These are phyloP conservation scores for Onychomys torridus DNA, from an alignment of 2,797 vertebrate species.

Conservation along the genomic window DNA sequence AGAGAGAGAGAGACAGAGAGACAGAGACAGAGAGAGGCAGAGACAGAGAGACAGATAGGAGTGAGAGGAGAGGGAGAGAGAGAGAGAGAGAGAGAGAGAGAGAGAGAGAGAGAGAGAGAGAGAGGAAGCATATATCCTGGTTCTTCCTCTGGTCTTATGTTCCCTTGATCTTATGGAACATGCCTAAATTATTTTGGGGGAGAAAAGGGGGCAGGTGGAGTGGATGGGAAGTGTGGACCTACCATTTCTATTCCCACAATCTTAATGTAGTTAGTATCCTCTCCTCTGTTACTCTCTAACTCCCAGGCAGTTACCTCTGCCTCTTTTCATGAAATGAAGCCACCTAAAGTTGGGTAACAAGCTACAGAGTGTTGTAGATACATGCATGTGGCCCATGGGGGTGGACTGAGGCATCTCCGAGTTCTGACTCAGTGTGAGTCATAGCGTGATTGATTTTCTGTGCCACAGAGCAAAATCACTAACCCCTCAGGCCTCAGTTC, in stretches of 20 bases:
- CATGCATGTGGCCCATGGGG: fast-evolving
- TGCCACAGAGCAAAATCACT: not conserved
- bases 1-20: too few relatives aligned
- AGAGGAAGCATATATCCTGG: not conserved
- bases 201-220: not conserved
- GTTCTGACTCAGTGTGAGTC: not conserved
- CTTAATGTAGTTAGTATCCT: not conserved
- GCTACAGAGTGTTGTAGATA: not conserved
- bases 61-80: not conserved
- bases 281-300: not conserved
- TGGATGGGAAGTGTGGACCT: too few relatives aligned
- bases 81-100: not conserved
- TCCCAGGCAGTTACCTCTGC: not conserved
- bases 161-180: not conserved
- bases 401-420: not conserved
- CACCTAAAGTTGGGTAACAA: not conserved
- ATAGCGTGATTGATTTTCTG: not conserved
- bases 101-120: not conserved
- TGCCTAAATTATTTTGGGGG: too few relatives aligned
- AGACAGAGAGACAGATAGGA: too few relatives aligned
- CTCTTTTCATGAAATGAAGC: not conserved
- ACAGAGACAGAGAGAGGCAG: too few relatives aligned
- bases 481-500: not conserved
- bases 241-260: not conserved
- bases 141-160: not conserved